Evolutionary conservation across 1,140 invertebrate species (phyloP).

Genomic region (Cydia splendana): DNA sequence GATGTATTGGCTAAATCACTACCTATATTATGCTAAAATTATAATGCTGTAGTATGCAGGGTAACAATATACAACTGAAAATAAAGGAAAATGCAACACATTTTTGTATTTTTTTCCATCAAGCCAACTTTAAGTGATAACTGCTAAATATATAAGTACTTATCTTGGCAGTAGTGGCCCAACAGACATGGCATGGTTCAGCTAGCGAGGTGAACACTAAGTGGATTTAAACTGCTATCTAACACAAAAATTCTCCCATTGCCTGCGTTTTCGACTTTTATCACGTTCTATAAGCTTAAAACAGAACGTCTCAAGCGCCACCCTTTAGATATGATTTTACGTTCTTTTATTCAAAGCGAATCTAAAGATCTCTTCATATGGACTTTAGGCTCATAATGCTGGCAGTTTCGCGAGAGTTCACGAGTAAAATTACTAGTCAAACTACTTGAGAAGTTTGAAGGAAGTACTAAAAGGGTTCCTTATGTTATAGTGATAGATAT

Average conservation of each 20-base stretch:
- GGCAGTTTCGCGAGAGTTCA: not conserved
- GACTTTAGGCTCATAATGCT: not conserved
- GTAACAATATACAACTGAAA: too few relatives aligned
- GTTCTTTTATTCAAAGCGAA: not conserved
- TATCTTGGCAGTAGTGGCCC: not conserved
- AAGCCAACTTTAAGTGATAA: too few relatives aligned
- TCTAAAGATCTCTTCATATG: not conserved
- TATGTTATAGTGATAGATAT: not conserved
- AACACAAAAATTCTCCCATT: not conserved
- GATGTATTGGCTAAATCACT: too few relatives aligned
- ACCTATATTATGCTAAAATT: too few relatives aligned
- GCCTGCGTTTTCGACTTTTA: not conserved
- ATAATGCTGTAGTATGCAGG: too few relatives aligned
- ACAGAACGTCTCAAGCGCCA: not conserved
- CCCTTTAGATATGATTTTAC: not conserved
- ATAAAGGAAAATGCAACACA: too few relatives aligned
- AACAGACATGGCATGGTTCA: not conserved
- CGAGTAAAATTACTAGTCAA: conserved; percentile 8
- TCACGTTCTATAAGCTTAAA: not conserved
- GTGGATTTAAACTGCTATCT: conserved; percentile 7
- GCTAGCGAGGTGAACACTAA: conserved; percentile 1
- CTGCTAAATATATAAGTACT: not conserved
- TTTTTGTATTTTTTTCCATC: too few relatives aligned
- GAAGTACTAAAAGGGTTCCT: not conserved
- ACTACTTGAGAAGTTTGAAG: not conserved